These are phyloP conservation scores for Catostomus latipinnis DNA, from an alignment of 2,797 vertebrate species.

Conservation along the genomic window DNA sequence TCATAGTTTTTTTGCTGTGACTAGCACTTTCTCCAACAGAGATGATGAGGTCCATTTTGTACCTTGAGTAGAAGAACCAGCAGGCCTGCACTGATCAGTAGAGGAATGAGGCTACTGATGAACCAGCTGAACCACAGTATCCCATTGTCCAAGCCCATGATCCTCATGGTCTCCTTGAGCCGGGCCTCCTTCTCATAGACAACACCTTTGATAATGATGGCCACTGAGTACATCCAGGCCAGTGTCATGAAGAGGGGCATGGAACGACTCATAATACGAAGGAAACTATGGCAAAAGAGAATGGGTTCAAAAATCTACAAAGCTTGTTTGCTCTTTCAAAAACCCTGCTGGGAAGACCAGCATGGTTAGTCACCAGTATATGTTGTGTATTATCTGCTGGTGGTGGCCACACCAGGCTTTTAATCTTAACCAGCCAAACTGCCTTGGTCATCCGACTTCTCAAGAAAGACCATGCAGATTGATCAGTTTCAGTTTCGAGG, in stretches of 20 bases:
- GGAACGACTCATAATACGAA: conserved; percentile 84
- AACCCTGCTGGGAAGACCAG: no score
- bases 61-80: conserved; percentile 94
- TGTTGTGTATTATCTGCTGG: background rate
- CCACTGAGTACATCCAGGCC: conserved; percentile 99
- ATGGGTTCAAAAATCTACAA: background rate
- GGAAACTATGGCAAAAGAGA: conserved; percentile 69
- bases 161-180: conserved; percentile 97
- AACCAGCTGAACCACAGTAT: conserved; percentile 99
- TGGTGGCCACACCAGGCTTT: no score
- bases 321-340: background rate
- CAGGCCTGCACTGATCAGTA: conserved; percentile 90
- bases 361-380: background rate
- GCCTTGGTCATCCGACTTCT: no score
- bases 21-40: no score
- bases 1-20: background rate
- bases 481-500: no score
- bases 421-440: no score
- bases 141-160: conserved; percentile 95
- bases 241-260: conserved; percentile 93
- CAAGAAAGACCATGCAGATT: no score
- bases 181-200: conserved; percentile 98
- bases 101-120: conserved; percentile 94
- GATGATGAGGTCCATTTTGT: conserved; percentile 63
- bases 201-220: conserved; percentile 96